phyloP scores from a whole-genome alignment of 2,888 invertebrate species.

The Eupithecia inturbata region DNA sequence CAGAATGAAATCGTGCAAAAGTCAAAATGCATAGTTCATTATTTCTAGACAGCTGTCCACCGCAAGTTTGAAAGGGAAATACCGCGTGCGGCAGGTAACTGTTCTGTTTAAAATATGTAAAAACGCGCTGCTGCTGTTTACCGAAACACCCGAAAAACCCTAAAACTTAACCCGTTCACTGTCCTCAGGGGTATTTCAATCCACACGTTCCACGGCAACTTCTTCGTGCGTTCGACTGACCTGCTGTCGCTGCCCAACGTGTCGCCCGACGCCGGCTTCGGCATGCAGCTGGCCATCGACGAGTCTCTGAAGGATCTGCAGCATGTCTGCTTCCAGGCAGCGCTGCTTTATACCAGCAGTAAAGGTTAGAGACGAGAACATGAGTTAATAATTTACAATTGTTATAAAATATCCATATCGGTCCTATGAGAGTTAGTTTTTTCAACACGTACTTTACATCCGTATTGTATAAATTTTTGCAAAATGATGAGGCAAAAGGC shows the following conservation, averaged over 20 bases:
- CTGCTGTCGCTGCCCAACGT: conserved; percentile 97
- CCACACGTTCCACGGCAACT: conserved; percentile 99
- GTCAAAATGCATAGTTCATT: too few relatives aligned
- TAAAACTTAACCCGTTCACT: neutral
- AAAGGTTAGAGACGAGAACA: conserved; percentile 61
- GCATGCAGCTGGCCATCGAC: conserved; percentile 98
- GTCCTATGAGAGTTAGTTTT: too few relatives aligned
- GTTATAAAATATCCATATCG: too few relatives aligned
- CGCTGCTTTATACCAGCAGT: conserved; percentile 95
- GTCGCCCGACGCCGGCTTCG: conserved; percentile 98
- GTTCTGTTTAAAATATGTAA: neutral
- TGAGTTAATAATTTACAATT: too few relatives aligned
- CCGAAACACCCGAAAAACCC: neutral
- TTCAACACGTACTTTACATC: too few relatives aligned
- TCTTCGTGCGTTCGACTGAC: conserved; percentile 99
- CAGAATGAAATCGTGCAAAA: too few relatives aligned
- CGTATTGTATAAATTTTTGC: too few relatives aligned
- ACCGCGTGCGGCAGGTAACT: neutral
- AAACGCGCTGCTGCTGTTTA: neutral
- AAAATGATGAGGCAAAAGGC: too few relatives aligned
- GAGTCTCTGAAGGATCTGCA: conserved; percentile 94
- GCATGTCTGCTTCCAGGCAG: conserved; percentile 98
- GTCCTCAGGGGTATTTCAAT: conserved; percentile 92
- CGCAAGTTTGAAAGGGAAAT: too few relatives aligned
- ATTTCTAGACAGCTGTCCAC: neutral